Conservation (phyloP, 2,888 invertebrate species). For the Coenonympha arcania region DNA sequence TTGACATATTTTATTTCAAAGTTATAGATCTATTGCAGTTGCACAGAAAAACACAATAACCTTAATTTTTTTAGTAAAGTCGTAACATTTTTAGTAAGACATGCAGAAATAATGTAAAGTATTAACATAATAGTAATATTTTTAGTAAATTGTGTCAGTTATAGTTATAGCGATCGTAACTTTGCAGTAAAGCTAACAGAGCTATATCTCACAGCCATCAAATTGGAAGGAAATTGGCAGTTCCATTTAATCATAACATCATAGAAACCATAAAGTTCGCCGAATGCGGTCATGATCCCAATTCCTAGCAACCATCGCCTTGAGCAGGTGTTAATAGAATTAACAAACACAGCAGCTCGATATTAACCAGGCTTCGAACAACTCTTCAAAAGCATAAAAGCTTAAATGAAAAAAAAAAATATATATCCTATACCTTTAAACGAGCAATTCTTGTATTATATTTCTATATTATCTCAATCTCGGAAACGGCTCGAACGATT, state of each 20-base stretch:
- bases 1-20: too few species aligned
- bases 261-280: slow-evolving; percentile 38
- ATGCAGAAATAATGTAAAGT: not conserved
- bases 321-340: slow-evolving; percentile 27
- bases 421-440: too few species aligned
- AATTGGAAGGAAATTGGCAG: slow-evolving; percentile 9
- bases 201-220: slow-evolving; percentile 9
- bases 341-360: slow-evolving; percentile 19
- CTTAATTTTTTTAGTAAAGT: not conserved
- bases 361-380: slow-evolving; percentile 20
- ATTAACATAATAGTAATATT: not conserved
- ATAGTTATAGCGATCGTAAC: slow-evolving; percentile 2
- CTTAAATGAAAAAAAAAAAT: too few species aligned
- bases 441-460: too few species aligned
- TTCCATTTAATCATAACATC: slow-evolving; percentile 15
- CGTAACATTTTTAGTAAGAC: not conserved
- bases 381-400: too few species aligned
- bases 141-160: not conserved
- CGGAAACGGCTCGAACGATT: too few species aligned
- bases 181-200: not conserved
- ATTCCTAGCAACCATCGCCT: slow-evolving; percentile 36
- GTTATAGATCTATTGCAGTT: too few species aligned
- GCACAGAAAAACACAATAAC: too few species aligned
- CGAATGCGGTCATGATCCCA: slow-evolving; percentile 47
- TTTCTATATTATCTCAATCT: too few species aligned